phyloP scores from a whole-genome alignment of 2,888 invertebrate genomes.

The Iphiclides podalirius region DNA sequence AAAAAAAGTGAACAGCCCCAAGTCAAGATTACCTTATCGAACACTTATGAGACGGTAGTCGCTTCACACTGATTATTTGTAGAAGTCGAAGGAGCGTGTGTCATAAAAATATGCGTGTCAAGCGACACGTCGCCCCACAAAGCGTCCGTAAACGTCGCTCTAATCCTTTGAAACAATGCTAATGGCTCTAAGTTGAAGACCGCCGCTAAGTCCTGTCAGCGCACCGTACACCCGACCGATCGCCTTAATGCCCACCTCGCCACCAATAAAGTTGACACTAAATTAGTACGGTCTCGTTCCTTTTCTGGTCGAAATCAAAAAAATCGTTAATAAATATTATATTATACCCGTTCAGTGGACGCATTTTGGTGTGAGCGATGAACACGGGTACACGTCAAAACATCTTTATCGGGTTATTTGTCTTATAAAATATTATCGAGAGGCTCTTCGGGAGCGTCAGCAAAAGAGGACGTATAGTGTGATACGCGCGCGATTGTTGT shows the following conservation, averaged over 20 bases:
- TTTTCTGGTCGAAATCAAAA: conserved; percentile 62
- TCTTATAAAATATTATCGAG: conserved; percentile 80
- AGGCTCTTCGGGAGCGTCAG: conserved; percentile 76
- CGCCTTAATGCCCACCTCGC: conserved; percentile 72
- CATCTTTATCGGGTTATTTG: conserved; percentile 81
- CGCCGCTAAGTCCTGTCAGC: conserved; percentile 71
- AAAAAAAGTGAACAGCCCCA: conserved; percentile 27
- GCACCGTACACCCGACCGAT: conserved; percentile 61
- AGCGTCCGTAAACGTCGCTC: too few species aligned
- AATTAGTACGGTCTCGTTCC: conserved; percentile 67
- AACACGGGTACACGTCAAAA: conserved; percentile 80
- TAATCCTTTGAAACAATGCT: conserved; percentile 80
- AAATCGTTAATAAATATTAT: conserved; percentile 76
- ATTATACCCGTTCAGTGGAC: conserved; percentile 75
- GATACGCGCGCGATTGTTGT: conserved; percentile 74
- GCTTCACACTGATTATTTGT: conserved; percentile 63
- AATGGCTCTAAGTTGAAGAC: conserved; percentile 72
- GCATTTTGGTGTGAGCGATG: conserved; percentile 79
- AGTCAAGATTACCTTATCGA: conserved; percentile 47
- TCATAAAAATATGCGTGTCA: conserved; percentile 74
- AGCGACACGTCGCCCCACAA: conserved; percentile 55
- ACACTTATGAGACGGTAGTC: conserved; percentile 62
- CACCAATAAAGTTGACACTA: conserved; percentile 76
- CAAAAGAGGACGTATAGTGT: conserved; percentile 74
- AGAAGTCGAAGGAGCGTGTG: conserved; percentile 62